Evolutionary conservation across 2,797 vertebrate species (phyloP), one percentile per base, ranked within the genome.

Genomic region (Siniperca obscura): DNA sequence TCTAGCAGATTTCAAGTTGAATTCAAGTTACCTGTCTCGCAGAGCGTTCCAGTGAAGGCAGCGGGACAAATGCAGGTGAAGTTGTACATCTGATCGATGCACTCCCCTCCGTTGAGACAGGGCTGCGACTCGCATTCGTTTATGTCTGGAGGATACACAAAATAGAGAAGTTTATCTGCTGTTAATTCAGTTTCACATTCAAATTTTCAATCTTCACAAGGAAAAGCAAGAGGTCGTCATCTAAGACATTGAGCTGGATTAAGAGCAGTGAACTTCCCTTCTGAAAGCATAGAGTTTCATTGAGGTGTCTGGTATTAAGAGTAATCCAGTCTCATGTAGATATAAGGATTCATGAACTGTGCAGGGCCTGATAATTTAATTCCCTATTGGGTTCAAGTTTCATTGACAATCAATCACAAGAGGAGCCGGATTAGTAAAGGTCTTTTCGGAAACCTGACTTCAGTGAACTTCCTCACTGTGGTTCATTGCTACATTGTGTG

Each of bases 61-160:
- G 93, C 83, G 0, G 90, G 88, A 86, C 98, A 99, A 56, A 94
- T 25, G n/a, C 98, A 99, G 85, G 94, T 97, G 92, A 97, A 99
- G 89, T 96, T 96, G 80, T 95, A 89, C 21, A 95, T 92, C 85
- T 88, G 92, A 89, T 97, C 95, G 0, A 96, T 10, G 34, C 98
- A 99, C 5, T 94, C 93, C 10, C 97, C 98, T 2, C 97, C 96
- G 0, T 98, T 98, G 87, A 97, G 93, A 89, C 98, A 99, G 0
- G 98, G 98, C 90, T 90, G 93, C 0, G 97, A 97, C 84, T 92
- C 92, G 2, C 98, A 99, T 64, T 97, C 96, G 0, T 98, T 94
- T 75, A 97, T 87, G 44, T 98, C 98, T 99, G 92, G 12, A 87
- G 88, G 52, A 89, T 59, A 56, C 50, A 74, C 56, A 91, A 62